Conservation (phyloP, 2,888 invertebrate genomes). For the Athalia circularis region DNA sequence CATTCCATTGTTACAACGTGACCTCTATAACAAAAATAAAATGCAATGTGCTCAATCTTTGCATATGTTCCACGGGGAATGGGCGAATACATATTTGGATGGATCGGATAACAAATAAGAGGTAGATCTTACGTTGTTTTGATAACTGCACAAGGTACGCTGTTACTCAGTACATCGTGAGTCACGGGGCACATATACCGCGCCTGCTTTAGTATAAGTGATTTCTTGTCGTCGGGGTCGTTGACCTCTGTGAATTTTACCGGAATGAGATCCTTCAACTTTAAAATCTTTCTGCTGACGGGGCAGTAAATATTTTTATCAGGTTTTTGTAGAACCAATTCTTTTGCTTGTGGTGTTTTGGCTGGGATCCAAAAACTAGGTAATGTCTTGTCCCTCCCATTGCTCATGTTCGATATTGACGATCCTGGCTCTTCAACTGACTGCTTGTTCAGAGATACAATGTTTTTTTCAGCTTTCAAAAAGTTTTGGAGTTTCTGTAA, state of each 20-base stretch:
- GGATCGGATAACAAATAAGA: too few relatives aligned
- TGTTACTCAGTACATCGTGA: conserved; percentile 95
- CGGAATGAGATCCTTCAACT: conserved; percentile 93
- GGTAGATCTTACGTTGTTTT: conserved; percentile 84
- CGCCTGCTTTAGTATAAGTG: conserved; percentile 91
- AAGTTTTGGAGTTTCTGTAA: conserved; percentile 86
- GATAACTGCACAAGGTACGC: conserved; percentile 95
- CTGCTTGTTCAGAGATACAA: conserved; percentile 72
- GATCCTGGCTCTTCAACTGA: conserved; percentile 56
- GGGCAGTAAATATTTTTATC: conserved; percentile 88
- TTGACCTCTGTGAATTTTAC: conserved; percentile 95
- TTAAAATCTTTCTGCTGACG: conserved; percentile 88
- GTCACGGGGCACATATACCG: conserved; percentile 99
- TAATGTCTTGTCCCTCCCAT: conserved; percentile 86
- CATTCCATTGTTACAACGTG: conserved; percentile 97
- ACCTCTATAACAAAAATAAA: conserved; percentile 81
- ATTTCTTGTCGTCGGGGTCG: conserved; percentile 90
- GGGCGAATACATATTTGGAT: too few relatives aligned
- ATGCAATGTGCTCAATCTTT: too few relatives aligned
- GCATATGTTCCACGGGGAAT: too few relatives aligned
- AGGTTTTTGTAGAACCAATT: conserved; percentile 83
- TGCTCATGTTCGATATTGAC: conserved; percentile 87
- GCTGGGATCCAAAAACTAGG: conserved; percentile 99
- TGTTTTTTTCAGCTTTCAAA: conserved; percentile 88
- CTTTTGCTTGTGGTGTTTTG: conserved; percentile 90